Conservation (phyloP, 2,888 invertebrate genomes). For the Cantharis rustica region DNA sequence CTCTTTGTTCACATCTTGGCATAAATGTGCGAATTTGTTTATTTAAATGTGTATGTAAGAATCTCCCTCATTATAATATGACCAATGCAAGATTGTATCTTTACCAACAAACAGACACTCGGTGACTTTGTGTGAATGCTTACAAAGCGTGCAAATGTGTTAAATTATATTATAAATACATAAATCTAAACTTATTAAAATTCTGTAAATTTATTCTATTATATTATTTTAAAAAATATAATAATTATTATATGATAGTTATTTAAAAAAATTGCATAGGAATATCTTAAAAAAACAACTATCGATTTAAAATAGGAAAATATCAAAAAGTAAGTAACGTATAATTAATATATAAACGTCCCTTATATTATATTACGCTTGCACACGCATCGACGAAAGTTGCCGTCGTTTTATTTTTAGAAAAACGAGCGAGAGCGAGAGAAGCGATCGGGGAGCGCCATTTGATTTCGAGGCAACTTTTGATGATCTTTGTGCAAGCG, state of each 20-base stretch:
- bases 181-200: conserved; percentile 55
- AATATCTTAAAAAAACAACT: conserved; percentile 41
- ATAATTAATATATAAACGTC: conserved; percentile 46
- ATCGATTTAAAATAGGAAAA: conserved; percentile 47
- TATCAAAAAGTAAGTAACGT: not conserved
- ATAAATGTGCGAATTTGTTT: conserved; percentile 23
- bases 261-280: conserved; percentile 27
- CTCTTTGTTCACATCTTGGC: conserved; percentile 27
- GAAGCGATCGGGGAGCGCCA: no score
- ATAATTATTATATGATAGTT: conserved; percentile 51
- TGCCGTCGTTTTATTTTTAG: not conserved
- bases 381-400: not conserved
- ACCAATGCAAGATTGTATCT: conserved; percentile 18
- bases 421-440: no score
- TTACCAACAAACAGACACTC: conserved; percentile 17
- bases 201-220: conserved; percentile 57
- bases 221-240: conserved; percentile 53
- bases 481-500: not conserved
- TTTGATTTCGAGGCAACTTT: not conserved
- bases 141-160: conserved; percentile 53
- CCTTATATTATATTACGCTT: conserved; percentile 38
- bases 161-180: conserved; percentile 40
- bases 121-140: conserved; percentile 50
- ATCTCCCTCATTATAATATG: conserved; percentile 24
- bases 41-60: conserved; percentile 24